These are phyloP conservation scores for Desmophyllum pertusum DNA, from an alignment of 92 coral and sea anemone genomes.

Conservation along the genomic window DNA sequence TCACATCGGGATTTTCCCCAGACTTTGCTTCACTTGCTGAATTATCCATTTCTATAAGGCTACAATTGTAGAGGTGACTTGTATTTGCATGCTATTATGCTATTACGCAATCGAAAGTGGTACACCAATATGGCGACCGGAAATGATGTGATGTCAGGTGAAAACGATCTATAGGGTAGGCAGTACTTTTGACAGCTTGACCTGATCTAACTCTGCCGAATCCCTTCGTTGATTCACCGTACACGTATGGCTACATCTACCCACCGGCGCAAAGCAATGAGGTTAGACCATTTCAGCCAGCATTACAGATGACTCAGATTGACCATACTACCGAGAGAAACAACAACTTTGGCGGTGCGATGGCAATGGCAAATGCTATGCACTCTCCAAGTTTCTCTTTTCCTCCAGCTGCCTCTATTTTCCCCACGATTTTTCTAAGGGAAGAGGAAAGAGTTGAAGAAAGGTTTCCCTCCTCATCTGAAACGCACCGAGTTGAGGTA, in stretches of 20 bases:
- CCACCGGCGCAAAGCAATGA: slow-evolving; percentile 1
- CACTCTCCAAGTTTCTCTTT: neutral
- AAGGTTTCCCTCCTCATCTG: neutral
- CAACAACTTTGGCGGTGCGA: neutral
- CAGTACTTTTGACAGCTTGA: slow-evolving; percentile 1
- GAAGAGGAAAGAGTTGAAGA: neutral
- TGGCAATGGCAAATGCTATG: neutral
- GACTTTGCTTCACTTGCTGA: too few relatives aligned
- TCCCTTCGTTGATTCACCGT: slow-evolving; percentile 4
- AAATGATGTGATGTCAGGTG: too few relatives aligned
- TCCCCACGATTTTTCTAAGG: too few relatives aligned
- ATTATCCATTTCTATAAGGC: too few relatives aligned
- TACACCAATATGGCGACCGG: too few relatives aligned
- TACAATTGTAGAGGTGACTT: too few relatives aligned
- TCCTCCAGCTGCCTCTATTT: neutral
- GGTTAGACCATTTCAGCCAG: neutral
- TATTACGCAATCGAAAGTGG: too few relatives aligned
- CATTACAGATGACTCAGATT: too few relatives aligned
- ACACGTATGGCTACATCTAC: neutral
- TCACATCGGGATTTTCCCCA: too few relatives aligned
- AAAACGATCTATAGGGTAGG: slow-evolving; percentile 10
- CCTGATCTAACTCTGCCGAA: neutral
- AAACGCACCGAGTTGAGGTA: neutral
- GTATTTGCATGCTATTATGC: too few relatives aligned
- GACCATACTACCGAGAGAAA: neutral